Base-by-base conservation (phyloP, 2,113 vertebrate species). In the Reinhardtius hippoglossoides region DNA sequence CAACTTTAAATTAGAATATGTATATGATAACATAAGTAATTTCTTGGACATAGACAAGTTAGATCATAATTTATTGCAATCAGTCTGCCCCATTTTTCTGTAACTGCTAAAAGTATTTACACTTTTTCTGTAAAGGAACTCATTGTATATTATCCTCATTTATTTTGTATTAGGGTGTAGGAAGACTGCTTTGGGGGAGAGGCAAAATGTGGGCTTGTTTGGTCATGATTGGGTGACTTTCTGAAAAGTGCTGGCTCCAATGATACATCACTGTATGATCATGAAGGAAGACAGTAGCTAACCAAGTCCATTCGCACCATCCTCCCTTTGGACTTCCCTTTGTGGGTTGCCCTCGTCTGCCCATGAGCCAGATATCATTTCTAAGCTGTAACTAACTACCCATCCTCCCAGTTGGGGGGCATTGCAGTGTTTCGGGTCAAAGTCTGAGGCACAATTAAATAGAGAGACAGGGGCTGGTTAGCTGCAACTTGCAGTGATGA, bases 241-340 rank as follows among this genome's bases (percentile, higher is more conserved):
- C 58, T 78, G 62, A 81, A 61, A 73, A 54, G 21, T 24, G 74
- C 42, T 81, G 40, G 24, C 37, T 68, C 10, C 82, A 74, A 74
- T 67, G 6, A 64, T 63, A 27, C 27, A 56, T 74, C 27, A 46
- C 16, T 67, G 13, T 23, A 15, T 15, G 21, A 63, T 48, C 20
- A 31, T 3, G 24, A 68, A 37, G 16, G 74, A 37, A 68, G 44
- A 71, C 58, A 61, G 20, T 12, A 35, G 9, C 61, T 74, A 52
- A 44, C 37, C 0, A 7, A 40, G 44, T 71, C 52, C 48, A 15
- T 76, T 68, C 57, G 27, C 40, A 46, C 74, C 57, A 63, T 59
- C 42, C 20, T 61, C 42, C 35, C 70, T 62, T 57, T 20, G 52
- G 44, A 76, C 74, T 70, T 68, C 50, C 21, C 40, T 73, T 76